Evolutionary conservation across 2,888 invertebrate genomes (phyloP).

Genomic region (Copidosoma aretas): DNA sequence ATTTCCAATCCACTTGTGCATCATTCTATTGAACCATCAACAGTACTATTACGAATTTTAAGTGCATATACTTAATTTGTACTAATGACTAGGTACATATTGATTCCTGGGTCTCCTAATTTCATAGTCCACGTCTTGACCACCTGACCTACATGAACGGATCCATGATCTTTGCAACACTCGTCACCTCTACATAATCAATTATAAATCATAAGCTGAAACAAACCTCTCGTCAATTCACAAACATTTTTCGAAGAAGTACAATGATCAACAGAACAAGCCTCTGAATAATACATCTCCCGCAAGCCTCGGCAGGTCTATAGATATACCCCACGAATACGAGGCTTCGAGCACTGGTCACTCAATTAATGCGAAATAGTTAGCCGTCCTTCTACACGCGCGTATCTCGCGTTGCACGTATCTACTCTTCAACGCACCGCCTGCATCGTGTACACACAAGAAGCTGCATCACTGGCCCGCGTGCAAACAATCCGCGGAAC

Average conservation of each 20-base stretch:
- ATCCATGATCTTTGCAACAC: no score
- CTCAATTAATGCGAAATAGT: conserved; percentile 22
- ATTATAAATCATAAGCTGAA: neutral
- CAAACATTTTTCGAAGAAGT: neutral
- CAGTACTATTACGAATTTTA: no score
- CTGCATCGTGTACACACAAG: neutral
- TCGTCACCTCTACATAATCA: neutral
- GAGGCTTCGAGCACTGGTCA: neutral
- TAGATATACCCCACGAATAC: no score
- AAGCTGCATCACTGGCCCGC: neutral
- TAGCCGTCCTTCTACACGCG: neutral
- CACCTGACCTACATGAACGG: no score
- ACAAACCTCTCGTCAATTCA: neutral
- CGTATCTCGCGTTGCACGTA: neutral
- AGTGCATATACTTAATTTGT: no score
- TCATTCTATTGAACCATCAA: no score
- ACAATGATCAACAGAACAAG: neutral
- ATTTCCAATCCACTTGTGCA: no score
- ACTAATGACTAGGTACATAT: no score
- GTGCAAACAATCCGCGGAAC: neutral
- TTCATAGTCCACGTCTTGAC: no score
- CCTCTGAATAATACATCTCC: neutral
- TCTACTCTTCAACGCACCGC: no score
- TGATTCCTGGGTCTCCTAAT: no score
- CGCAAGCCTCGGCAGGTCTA: no score